Conservation (phyloP, 2,113 vertebrate species). For the Nannospalax galili region DNA sequence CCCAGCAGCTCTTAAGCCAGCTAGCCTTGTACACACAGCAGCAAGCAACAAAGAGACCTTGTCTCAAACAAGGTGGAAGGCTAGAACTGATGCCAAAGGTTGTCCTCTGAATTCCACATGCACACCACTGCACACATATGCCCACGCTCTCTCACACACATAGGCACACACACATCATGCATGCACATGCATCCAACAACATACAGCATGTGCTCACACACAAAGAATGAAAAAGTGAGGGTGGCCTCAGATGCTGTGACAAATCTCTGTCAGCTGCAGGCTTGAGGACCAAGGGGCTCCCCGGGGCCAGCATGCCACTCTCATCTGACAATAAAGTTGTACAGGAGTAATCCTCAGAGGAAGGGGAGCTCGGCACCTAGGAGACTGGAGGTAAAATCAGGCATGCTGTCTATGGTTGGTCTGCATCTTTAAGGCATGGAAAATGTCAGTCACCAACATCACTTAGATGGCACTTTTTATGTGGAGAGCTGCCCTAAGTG, state of each 20-base stretch:
- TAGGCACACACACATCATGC: background rate
- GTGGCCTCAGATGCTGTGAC: no score
- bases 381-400: background rate
- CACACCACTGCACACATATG: background rate
- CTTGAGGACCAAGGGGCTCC: background rate
- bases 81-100: background rate
- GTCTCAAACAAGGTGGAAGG: background rate
- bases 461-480: background rate
- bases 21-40: no score
- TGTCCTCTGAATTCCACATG: background rate
- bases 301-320: no score
- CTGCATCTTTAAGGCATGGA: background rate
- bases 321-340: background rate
- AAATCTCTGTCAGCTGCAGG: fast-evolving
- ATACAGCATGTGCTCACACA: background rate
- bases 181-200: background rate
- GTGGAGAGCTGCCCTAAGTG: background rate
- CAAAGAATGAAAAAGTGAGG: background rate
- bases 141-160: background rate
- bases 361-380: background rate
- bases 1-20: background rate
- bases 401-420: background rate
- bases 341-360: no score
- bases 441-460: background rate
- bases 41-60: background rate